Base-by-base conservation (phyloP, 2,797 vertebrate genomes). In the Glyptemys insculpta region DNA sequence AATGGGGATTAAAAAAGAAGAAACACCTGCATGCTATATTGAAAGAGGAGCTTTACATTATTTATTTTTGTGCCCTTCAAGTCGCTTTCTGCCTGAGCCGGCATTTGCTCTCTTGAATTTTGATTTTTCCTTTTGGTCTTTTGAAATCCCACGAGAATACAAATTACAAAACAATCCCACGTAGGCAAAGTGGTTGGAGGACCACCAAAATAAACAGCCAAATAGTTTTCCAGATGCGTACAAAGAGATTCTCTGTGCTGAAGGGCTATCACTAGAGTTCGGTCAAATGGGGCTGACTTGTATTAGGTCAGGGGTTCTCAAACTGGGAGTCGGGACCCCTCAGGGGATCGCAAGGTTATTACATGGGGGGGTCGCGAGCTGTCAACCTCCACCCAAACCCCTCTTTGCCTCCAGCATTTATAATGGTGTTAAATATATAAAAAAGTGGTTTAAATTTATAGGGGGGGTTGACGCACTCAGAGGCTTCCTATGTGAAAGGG, bases 171-270 rank as follows among this genome's bases (percentile, higher is more conserved):
- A 95, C 52, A 52, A 11, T 62, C 91, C 52, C 89, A 27, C 56
- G 88, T 52, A 83, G 93, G 68, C 92, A 88, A 95, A 85, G 57
- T 92, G 34, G 10, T 27, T 88, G 91, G 93, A 95, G 72, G 65
- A 59, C 37, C 44, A 89, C 93, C 96, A 96, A 94, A 88, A 88
- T 57, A 92, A 27, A 34, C 81, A 92, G 85, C 92, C 95, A 83
- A 96, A 95, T 94, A 92, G 90, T 93, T 95, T 96, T 95, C 92
- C 95, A 96, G 91, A 96, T 91, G 87, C 86, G 37, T 90, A 85
- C 81, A 23, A 47, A 89, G 81, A 92, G 95, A 95, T 74, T 91
- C 62, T 52, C 94, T 85, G 72, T 50, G 72, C 65, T 90, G 87
- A 92, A 95, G 85, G 90, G 88, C 87, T 85, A 78, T 83, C 41